Percentiles rank a stretch among this genome's conserved stretches.
Conservation (phyloP, 2,888 invertebrate species). For the Smittia sp. region DNA sequence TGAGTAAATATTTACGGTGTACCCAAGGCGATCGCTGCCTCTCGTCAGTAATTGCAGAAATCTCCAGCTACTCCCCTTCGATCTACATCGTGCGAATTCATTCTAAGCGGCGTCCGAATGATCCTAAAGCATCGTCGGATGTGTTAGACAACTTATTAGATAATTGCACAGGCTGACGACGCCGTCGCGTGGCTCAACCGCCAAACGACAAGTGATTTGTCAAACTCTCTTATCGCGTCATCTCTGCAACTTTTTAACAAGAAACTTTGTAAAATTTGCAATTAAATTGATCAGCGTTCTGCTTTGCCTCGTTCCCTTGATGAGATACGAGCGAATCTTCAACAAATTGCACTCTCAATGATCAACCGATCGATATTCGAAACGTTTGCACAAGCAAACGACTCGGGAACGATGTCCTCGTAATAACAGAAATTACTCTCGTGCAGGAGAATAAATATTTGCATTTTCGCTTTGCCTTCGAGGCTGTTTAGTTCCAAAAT, state of each 20-base stretch:
- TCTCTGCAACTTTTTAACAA: neutral
- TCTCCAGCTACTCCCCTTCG: no score
- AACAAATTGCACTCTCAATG: neutral
- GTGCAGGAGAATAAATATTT: conserved; percentile 37
- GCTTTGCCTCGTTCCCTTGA: neutral
- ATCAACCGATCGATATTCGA: conserved; percentile 2
- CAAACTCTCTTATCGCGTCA: neutral
- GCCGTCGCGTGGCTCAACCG: neutral
- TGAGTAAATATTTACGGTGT: conserved; percentile 17
- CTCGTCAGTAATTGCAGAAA: neutral
- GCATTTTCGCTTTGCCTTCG: conserved; percentile 37
- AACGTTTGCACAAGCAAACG: neutral
- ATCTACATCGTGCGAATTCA: neutral
- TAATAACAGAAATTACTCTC: conserved; percentile 39
- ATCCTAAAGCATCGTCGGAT: neutral
- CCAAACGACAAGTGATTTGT: neutral
- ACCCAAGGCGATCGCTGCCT: neutral
- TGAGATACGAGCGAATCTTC: neutral
- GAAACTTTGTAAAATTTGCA: neutral
- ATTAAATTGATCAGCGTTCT: neutral
- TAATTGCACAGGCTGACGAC: neutral
- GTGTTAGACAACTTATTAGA: neutral
- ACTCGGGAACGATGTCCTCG: conserved; percentile 15
- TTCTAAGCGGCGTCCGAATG: neutral
- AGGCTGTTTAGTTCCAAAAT: conserved; percentile 18